Evolutionary conservation across 2,113 vertebrate genomes (phyloP).

Genomic region (Nasalis larvatus): DNA sequence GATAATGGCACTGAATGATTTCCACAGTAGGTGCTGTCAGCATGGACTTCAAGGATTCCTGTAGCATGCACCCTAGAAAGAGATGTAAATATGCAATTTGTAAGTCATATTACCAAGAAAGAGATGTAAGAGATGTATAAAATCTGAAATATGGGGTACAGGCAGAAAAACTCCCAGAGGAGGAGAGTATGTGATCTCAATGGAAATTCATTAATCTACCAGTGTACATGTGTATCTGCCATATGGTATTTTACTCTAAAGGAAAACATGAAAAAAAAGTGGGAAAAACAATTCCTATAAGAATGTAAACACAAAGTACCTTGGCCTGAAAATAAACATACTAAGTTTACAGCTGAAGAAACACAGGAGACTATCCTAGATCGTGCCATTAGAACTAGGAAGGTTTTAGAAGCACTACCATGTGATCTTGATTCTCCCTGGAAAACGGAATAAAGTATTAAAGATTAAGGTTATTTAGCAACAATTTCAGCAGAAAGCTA

Average conservation of each 20-base stretch:
- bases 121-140: slow-evolving; percentile 64
- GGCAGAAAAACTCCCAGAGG: slow-evolving; percentile 63
- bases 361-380: background rate
- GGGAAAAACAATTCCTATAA: background rate
- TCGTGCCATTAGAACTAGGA: background rate
- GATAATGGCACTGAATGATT: background rate
- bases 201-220: slow-evolving; percentile 78
- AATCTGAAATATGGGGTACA: slow-evolving; percentile 59
- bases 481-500: slow-evolving; percentile 6
- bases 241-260: slow-evolving; percentile 81
- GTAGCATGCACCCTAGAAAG: background rate
- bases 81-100: slow-evolving; percentile 44
- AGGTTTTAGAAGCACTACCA: background rate
- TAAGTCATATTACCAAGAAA: slow-evolving; percentile 52
- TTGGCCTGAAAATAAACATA: slow-evolving; percentile 37
- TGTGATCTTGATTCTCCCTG: slow-evolving; percentile 36
- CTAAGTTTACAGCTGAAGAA: background rate
- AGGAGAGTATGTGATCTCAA: slow-evolving; percentile 66
- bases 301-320: slow-evolving; percentile 26
- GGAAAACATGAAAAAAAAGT: slow-evolving; percentile 70
- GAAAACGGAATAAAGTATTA: background rate
- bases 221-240: slow-evolving; percentile 67
- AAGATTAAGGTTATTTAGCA: slow-evolving; percentile 42
- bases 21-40: background rate
- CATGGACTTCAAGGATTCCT: background rate